These are phyloP conservation scores for Anticlea derivata DNA, from an alignment of 2,888 invertebrate genomes.

Conservation along the genomic window DNA sequence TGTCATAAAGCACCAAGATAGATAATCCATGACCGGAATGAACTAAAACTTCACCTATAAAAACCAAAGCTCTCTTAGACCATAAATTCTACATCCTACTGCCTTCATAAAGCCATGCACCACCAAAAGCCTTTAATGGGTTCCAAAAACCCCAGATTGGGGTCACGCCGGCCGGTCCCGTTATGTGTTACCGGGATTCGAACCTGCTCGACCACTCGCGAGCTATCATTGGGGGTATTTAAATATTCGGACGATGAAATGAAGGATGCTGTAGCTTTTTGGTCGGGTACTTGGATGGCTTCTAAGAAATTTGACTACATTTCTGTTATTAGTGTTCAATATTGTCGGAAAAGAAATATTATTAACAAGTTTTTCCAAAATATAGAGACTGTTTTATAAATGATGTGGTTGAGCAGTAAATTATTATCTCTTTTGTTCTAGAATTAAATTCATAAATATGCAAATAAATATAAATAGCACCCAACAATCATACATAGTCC, in stretches of 20 bases:
- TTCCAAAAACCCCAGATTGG: slow-evolving; percentile 54
- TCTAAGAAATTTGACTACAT: slow-evolving; percentile 3
- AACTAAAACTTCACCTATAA: too few relatives aligned
- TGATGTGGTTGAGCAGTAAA: too few relatives aligned
- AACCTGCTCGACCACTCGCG: slow-evolving; percentile 44
- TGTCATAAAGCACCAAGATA: too few relatives aligned
- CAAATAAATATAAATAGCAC: too few relatives aligned
- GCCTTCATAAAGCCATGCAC: slow-evolving; percentile 24
- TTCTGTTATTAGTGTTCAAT: background rate
- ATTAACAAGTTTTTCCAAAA: too few relatives aligned
- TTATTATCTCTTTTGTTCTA: too few relatives aligned
- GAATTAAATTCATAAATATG: too few relatives aligned
- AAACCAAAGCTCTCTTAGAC: slow-evolving; percentile 8
- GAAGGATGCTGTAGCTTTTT: slow-evolving; percentile 23
- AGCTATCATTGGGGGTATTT: slow-evolving; percentile 25
- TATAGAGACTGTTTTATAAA: too few relatives aligned
- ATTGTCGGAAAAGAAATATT: background rate
- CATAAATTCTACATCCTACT: slow-evolving; percentile 16
- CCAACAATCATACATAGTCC: too few relatives aligned
- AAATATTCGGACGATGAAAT: slow-evolving; percentile 21
- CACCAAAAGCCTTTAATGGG: slow-evolving; percentile 36
- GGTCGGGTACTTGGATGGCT: slow-evolving; percentile 2
- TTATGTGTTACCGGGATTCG: slow-evolving; percentile 42
- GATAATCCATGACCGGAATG: too few relatives aligned
- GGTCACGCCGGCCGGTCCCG: slow-evolving; percentile 50